These are phyloP conservation scores for Chymomyza fuscimana DNA, from an alignment of 2,888 invertebrate species.

Conservation along the genomic window DNA sequence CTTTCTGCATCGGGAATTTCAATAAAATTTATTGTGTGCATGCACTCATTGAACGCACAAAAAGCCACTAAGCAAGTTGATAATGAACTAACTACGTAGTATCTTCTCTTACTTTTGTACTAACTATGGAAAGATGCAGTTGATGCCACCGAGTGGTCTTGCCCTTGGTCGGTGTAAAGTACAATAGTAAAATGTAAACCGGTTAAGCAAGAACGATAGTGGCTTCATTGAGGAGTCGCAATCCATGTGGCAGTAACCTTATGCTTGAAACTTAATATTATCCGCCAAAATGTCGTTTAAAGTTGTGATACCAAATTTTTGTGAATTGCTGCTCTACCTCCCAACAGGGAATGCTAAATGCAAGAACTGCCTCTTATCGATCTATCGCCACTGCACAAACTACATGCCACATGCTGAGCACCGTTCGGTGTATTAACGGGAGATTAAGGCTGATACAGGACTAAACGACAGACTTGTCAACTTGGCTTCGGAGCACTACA, in stretches of 20 bases:
- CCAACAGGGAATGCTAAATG: slow-evolving; percentile 2
- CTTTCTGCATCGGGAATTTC: not conserved
- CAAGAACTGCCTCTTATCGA: slow-evolving; percentile 56
- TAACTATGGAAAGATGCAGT: not conserved
- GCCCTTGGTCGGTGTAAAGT: slow-evolving; percentile 56
- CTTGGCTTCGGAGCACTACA: slow-evolving; percentile 63
- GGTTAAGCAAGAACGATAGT: slow-evolving; percentile 38
- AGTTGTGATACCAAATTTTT: slow-evolving; percentile 75
- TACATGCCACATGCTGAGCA: slow-evolving; percentile 65
- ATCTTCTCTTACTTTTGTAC: not conserved
- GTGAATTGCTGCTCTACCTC: slow-evolving; percentile 58
- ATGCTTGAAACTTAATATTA: slow-evolving; percentile 71
- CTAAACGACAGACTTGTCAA: slow-evolving; percentile 51
- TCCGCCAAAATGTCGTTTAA: slow-evolving; percentile 70
- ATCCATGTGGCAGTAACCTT: slow-evolving; percentile 17
- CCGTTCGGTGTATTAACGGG: slow-evolving; percentile 19
- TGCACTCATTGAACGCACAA: not conserved
- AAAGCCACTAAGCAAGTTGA: not conserved
- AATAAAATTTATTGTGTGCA: not conserved
- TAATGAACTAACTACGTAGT: not conserved
- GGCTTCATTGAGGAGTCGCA: slow-evolving; percentile 62
- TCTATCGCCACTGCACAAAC: slow-evolving; percentile 57
- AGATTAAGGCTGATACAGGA: slow-evolving; percentile 60
- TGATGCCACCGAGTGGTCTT: not conserved
- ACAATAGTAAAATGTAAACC: slow-evolving; percentile 56